These are phyloP conservation scores for Pogonus chalceus DNA, from an alignment of 1,140 invertebrate genomes.

Conservation along the genomic window DNA sequence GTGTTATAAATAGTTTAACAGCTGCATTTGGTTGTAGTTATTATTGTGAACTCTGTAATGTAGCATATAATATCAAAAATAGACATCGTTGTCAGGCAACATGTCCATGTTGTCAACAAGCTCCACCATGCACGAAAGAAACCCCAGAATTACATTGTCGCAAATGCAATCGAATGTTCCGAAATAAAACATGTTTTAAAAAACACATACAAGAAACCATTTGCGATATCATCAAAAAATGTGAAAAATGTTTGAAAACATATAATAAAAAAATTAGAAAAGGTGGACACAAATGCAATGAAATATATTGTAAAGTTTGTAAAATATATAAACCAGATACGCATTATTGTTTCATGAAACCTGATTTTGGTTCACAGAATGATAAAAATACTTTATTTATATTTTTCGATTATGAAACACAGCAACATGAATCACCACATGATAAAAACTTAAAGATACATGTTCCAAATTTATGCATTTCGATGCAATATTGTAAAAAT, in stretches of 20 bases:
- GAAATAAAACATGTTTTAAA: conserved; percentile 11
- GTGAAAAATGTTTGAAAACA: not conserved
- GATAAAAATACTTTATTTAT: conserved; percentile 2
- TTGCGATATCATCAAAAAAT: not conserved
- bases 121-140: not conserved
- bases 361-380: not conserved
- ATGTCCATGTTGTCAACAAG: conserved; percentile 1
- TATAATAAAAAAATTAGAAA: not conserved
- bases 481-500: not conserved
- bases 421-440: not conserved
- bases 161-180: conserved; percentile 8
- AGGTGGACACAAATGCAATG: not conserved
- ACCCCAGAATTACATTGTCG: not conserved
- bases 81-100: not conserved
- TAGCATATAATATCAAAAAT: not conserved
- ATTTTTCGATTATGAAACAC: conserved; percentile 11
- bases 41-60: not conserved
- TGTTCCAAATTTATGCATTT: not conserved
- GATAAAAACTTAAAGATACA: not conserved
- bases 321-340: not conserved
- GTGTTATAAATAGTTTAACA: conserved; percentile 8
- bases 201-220: conserved; percentile 2
- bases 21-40: not conserved
- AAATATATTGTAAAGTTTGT: conserved; percentile 1
- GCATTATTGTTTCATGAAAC: not conserved